Conservation (phyloP, 1,140 invertebrate genomes). For the Drosophila malerkotliana region DNA sequence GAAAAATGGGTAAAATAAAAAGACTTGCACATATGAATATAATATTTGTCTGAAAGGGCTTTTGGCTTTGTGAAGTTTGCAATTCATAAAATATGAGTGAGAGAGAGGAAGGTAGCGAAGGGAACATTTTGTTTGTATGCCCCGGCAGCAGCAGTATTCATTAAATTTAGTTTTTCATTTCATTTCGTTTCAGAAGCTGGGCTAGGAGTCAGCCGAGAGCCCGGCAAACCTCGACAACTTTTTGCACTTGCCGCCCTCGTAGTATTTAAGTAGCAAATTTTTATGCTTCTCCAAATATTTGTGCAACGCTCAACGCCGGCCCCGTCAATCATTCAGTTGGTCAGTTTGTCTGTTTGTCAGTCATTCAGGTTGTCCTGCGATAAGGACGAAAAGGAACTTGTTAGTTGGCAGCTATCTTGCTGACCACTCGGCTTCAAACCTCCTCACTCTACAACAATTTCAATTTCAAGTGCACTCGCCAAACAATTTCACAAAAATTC, state of each 20-base stretch:
- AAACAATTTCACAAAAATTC: constrained; percentile 74
- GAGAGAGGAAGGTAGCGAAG: neutral
- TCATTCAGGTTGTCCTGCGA: constrained; percentile 51
- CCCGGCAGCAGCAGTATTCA: constrained; percentile 52
- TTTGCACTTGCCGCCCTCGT: constrained; percentile 53
- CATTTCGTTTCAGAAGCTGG: neutral
- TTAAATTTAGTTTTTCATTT: constrained; percentile 69
- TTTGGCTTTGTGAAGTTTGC: constrained; percentile 54
- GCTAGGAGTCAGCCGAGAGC: constrained; percentile 14
- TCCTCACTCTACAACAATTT: constrained; percentile 58
- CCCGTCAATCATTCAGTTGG: constrained; percentile 50
- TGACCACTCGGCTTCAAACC: constrained; percentile 25
- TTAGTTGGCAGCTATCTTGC: constrained; percentile 66
- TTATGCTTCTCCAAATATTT: constrained; percentile 76
- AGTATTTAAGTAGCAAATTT: constrained; percentile 79
- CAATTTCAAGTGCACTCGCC: constrained; percentile 76
- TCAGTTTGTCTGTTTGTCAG: constrained; percentile 44
- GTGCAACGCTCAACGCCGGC: constrained; percentile 60
- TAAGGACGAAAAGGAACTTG: constrained; percentile 69
- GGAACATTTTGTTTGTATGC: constrained; percentile 31
- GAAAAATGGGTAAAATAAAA: constrained; percentile 36
- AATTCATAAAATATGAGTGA: constrained; percentile 43
- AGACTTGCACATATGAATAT: constrained; percentile 46
- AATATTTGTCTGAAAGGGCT: constrained; percentile 58
- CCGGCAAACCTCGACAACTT: constrained; percentile 27